A percentile compares a stretch with the other conserved stretches of the same genome.
Conservation (phyloP, 2,888 invertebrate genomes). For the Noctua fimbriata region DNA sequence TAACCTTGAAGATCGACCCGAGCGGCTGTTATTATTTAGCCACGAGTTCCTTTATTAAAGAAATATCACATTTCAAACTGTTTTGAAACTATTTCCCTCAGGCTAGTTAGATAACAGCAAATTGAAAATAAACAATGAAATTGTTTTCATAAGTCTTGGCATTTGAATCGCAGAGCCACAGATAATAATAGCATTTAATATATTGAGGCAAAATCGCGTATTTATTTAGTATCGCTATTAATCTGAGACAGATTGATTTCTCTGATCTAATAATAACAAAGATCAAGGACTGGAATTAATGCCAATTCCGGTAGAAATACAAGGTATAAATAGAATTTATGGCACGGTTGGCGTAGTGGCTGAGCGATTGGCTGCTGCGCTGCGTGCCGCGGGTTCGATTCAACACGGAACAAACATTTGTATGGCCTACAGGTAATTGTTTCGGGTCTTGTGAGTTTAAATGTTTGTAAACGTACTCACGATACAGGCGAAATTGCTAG, state of each 20-base stretch:
- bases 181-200: slow-evolving; percentile 11
- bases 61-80: neutral
- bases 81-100: neutral
- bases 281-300: neutral
- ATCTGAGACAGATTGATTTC: slow-evolving; percentile 31
- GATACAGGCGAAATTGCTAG: no score
- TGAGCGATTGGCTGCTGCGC: neutral
- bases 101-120: neutral
- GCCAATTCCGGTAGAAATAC: neutral
- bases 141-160: slow-evolving; percentile 21
- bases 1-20: neutral
- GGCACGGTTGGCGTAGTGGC: neutral
- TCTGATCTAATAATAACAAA: slow-evolving; percentile 37
- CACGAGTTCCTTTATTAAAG: neutral
- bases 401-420: neutral
- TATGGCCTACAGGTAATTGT: no score
- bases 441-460: no score
- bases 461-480: no score
- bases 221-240: slow-evolving; percentile 36
- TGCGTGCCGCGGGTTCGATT: no score
- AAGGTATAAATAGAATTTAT: neutral
- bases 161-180: slow-evolving; percentile 15
- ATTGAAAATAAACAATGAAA: slow-evolving; percentile 39
- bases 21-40: neutral
- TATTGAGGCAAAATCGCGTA: slow-evolving; percentile 10